Percentiles rank a stretch among this genome's conserved stretches.
Evolutionary conservation across 2,888 invertebrate genomes (phyloP).

Genomic region (Cryptus viduatorius): DNA sequence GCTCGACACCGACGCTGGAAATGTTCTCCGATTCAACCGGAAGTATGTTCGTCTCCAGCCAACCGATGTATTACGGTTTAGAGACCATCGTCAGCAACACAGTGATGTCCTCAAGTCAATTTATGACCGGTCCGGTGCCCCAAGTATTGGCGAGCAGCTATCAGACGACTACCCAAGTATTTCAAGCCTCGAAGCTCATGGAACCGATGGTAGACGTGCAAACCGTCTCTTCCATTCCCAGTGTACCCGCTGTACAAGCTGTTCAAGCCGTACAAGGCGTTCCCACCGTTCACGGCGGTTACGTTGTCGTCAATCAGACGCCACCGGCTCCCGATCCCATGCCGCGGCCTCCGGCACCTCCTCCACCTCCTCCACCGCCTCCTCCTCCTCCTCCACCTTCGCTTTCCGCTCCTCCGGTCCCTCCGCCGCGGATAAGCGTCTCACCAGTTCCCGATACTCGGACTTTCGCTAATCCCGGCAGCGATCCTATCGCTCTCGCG

Average conservation of each 20-base stretch:
- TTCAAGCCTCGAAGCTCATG: slow-evolving; percentile 92
- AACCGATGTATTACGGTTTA: slow-evolving; percentile 93
- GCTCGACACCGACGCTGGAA: slow-evolving; percentile 88
- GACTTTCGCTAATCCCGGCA: slow-evolving; percentile 70
- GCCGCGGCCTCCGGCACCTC: slow-evolving; percentile 61
- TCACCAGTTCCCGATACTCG: slow-evolving; percentile 35
- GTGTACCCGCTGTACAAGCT: slow-evolving; percentile 71
- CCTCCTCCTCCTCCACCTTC: slow-evolving; percentile 42
- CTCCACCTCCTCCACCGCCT: slow-evolving; percentile 51
- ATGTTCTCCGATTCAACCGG: slow-evolving; percentile 87
- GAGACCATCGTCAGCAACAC: slow-evolving; percentile 95
- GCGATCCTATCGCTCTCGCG: slow-evolving; percentile 72
- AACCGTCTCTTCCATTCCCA: slow-evolving; percentile 84
- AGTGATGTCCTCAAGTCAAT: slow-evolving; percentile 95
- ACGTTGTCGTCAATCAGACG: slow-evolving; percentile 80
- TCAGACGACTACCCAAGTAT: slow-evolving; percentile 93
- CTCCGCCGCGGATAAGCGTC: slow-evolving; percentile 42
- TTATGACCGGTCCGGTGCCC: slow-evolving; percentile 92
- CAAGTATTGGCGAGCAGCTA: slow-evolving; percentile 93
- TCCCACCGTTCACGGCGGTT: slow-evolving; percentile 77
- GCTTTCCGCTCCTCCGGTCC: slow-evolving; percentile 38
- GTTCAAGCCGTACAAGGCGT: slow-evolving; percentile 68
- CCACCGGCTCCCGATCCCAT: slow-evolving; percentile 73
- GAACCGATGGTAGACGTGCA: slow-evolving; percentile 93
- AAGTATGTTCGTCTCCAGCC: slow-evolving; percentile 86